These are phyloP conservation scores for Cyrtodaria siliqua DNA, from an alignment of 2,888 invertebrate genomes.

Conservation along the genomic window DNA sequence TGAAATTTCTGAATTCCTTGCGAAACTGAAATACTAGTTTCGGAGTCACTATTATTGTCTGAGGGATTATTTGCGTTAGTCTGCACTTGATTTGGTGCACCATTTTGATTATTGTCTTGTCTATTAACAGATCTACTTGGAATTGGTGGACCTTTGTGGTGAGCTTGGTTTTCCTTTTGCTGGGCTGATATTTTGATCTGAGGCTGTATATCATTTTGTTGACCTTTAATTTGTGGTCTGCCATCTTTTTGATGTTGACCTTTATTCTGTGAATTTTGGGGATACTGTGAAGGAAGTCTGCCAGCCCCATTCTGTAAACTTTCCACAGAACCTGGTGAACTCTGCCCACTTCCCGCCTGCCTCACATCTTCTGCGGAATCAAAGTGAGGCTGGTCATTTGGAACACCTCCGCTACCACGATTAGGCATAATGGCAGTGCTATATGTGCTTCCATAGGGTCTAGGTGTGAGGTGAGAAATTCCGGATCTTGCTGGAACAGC, in stretches of 20 bases:
- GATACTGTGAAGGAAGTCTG: too few species aligned
- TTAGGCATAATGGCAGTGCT: slow-evolving; percentile 71
- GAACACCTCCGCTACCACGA: slow-evolving; percentile 47
- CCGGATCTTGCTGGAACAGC: slow-evolving; percentile 63
- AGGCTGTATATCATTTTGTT: background rate
- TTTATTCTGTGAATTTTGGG: too few species aligned
- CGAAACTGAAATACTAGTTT: slow-evolving; percentile 56
- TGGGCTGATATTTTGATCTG: slow-evolving; percentile 2
- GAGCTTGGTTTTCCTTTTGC: background rate
- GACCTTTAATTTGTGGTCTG: slow-evolving; percentile 8
- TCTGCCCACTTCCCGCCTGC: slow-evolving; percentile 83
- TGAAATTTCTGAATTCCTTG: slow-evolving; percentile 62
- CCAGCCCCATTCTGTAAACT: slow-evolving; percentile 65
- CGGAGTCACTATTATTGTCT: slow-evolving; percentile 42
- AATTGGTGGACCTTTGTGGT: slow-evolving; percentile 38
- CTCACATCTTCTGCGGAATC: slow-evolving; percentile 78
- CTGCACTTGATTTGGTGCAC: slow-evolving; percentile 11
- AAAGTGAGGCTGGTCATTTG: slow-evolving; percentile 66
- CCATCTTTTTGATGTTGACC: slow-evolving; percentile 25
- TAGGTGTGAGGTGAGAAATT: slow-evolving; percentile 75
- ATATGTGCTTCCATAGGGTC: slow-evolving; percentile 81
- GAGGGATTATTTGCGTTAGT: slow-evolving; percentile 2
- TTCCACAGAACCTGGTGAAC: slow-evolving; percentile 82
- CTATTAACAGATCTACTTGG: slow-evolving; percentile 42
- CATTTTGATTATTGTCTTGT: slow-evolving; percentile 8